Percentiles rank a stretch among this genome's conserved stretches.
Conservation (phyloP, 1,140 invertebrate species). For the Panonychus citri region DNA sequence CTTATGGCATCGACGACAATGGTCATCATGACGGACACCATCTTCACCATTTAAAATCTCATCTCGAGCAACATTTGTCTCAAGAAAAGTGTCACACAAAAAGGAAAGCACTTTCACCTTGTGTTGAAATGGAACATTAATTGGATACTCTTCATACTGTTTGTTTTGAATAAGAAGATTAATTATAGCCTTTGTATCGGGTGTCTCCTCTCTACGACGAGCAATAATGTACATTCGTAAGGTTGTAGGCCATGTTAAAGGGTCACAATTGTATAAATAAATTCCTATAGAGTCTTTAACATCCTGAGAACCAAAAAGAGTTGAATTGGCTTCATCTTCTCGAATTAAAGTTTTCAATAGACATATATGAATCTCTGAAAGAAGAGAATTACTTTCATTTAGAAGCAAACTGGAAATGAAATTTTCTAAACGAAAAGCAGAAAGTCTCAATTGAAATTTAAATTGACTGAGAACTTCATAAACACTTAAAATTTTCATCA, state of each 20-base stretch:
- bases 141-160: constrained; percentile 51
- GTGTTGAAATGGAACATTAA: constrained; percentile 45
- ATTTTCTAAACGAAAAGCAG: constrained; percentile 84
- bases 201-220: constrained; percentile 36
- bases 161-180: not conserved
- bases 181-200: not conserved
- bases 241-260: constrained; percentile 81
- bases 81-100: constrained; percentile 74
- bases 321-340: constrained; percentile 83
- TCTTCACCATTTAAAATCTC: constrained; percentile 41
- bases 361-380: constrained; percentile 78
- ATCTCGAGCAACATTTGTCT: constrained; percentile 74
- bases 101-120: constrained; percentile 66
- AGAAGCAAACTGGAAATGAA: constrained; percentile 72
- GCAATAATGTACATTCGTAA: constrained; percentile 50
- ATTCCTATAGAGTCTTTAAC: constrained; percentile 90
- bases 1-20: constrained; percentile 56
- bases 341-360: constrained; percentile 66
- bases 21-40: constrained; percentile 34
- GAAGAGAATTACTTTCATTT: constrained; percentile 67
- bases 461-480: constrained; percentile 87
- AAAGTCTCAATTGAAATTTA: constrained; percentile 59
- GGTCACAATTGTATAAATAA: constrained; percentile 66
- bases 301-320: constrained; percentile 80
- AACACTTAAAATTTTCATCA: constrained; percentile 55